Evolutionary conservation across 2,888 invertebrate species (phyloP).

Genomic region (Spialia ferax): DNA sequence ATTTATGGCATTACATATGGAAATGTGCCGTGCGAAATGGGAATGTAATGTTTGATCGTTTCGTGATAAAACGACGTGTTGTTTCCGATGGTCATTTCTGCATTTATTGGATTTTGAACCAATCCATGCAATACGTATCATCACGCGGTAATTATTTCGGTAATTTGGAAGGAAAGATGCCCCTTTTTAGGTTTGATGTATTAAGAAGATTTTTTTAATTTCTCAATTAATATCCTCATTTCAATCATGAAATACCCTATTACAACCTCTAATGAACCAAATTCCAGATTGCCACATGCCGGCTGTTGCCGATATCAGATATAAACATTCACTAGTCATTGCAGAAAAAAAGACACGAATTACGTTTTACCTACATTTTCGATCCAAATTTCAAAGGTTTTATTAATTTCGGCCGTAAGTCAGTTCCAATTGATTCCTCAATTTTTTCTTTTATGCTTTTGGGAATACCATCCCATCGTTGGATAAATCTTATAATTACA

Average conservation of each 20-base stretch:
- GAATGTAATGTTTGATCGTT: constrained; percentile 76
- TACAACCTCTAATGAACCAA: too few species aligned
- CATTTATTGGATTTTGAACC: constrained; percentile 74
- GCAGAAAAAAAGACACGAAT: too few species aligned
- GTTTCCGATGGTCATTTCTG: constrained; percentile 62
- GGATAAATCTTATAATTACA: background rate
- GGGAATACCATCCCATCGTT: background rate
- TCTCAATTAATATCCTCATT: too few species aligned
- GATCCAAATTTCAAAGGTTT: too few species aligned
- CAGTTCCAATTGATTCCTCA: too few species aligned
- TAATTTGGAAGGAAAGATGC: background rate
- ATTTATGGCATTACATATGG: constrained; percentile 69
- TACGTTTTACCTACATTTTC: too few species aligned
- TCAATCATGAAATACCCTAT: background rate
- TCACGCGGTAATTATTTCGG: background rate
- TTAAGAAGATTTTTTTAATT: background rate
- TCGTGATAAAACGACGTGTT: constrained; percentile 66
- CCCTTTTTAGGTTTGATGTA: too few species aligned
- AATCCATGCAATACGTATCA: constrained; percentile 66
- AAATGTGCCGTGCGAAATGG: constrained; percentile 70
- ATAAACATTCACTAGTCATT: too few species aligned
- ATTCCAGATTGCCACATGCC: too few species aligned
- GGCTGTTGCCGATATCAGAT: too few species aligned
- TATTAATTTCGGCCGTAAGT: too few species aligned
- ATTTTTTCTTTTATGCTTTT: background rate